Evolutionary conservation across 2,888 invertebrate species (phyloP).

Genomic region (Flexamia atlantica): DNA sequence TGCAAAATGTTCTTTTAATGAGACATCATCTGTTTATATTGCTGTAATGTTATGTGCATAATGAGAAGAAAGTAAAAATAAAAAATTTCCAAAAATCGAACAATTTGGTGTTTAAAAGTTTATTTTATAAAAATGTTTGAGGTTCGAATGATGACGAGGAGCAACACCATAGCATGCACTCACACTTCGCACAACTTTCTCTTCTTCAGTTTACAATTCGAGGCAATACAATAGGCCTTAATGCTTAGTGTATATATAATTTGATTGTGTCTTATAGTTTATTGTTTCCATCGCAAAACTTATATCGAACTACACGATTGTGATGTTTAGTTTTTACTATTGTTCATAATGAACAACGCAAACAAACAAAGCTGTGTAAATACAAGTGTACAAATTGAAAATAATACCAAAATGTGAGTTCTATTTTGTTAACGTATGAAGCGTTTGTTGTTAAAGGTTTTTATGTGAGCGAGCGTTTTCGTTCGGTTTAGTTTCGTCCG

Average conservation of each 20-base stretch:
- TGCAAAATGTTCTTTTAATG: too few species aligned
- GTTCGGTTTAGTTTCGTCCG: not conserved
- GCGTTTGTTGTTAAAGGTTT: constrained; percentile 57
- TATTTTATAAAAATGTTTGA: too few species aligned
- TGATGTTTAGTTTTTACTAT: constrained; percentile 43
- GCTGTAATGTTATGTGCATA: too few species aligned
- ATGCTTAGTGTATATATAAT: constrained; percentile 55
- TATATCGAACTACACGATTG: constrained; percentile 30
- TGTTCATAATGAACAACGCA: constrained; percentile 55
- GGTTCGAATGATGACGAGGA: not conserved
- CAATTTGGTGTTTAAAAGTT: too few species aligned
- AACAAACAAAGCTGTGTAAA: constrained; percentile 43
- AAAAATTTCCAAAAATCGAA: too few species aligned
- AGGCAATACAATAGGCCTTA: constrained; percentile 56
- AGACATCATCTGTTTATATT: too few species aligned
- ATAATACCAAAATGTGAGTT: constrained; percentile 54
- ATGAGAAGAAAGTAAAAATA: too few species aligned
- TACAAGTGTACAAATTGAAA: constrained; percentile 50
- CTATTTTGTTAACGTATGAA: constrained; percentile 54
- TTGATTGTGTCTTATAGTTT: constrained; percentile 44
- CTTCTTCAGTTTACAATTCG: constrained; percentile 40
- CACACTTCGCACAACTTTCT: constrained; percentile 8
- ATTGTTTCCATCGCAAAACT: constrained; percentile 28
- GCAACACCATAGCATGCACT: constrained; percentile 53
- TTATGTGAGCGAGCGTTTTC: constrained; percentile 43